Conservation (phyloP, 2,888 invertebrate species). For the Ennomos fuscantarius region DNA sequence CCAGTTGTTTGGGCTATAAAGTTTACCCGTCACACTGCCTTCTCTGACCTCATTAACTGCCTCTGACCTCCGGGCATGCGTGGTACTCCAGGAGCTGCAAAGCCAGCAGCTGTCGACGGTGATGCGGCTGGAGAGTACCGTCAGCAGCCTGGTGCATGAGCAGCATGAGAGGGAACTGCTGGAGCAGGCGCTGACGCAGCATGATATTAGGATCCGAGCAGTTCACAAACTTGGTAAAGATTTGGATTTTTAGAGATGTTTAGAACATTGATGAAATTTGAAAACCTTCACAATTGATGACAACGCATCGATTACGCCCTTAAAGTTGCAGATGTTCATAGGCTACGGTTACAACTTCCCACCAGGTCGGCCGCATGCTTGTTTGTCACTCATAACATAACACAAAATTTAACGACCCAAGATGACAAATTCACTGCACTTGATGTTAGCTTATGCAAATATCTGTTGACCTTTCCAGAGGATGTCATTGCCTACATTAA, state of each 20-base stretch:
- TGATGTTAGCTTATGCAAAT: not conserved
- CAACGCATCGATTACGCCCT: too few species aligned
- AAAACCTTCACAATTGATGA: too few species aligned
- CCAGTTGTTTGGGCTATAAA: too few species aligned
- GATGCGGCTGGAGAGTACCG: conserved; percentile 77
- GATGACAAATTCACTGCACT: too few species aligned
- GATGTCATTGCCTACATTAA: conserved; percentile 74
- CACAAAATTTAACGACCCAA: too few species aligned
- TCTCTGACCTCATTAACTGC: not conserved
- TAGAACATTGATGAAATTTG: too few species aligned
- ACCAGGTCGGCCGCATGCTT: too few species aligned
- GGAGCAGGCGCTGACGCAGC: conserved; percentile 75
- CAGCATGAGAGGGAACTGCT: conserved; percentile 75
- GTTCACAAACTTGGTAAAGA: conserved; percentile 65
- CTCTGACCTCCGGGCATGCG: conserved; percentile 18
- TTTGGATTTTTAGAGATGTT: too few species aligned
- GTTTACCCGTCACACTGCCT: not conserved
- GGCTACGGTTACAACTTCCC: too few species aligned
- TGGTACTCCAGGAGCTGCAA: conserved; percentile 67
- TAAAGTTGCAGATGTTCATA: too few species aligned
- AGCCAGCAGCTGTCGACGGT: conserved; percentile 81
- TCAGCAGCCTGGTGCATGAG: conserved; percentile 76
- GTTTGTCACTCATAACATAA: too few species aligned
- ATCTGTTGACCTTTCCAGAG: conserved; percentile 53
- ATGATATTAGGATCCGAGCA: conserved; percentile 69